A percentile compares a stretch with the other conserved stretches of the same genome.
Conservation (phyloP, 1,140 invertebrate genomes). For the Oppia nitens region DNA sequence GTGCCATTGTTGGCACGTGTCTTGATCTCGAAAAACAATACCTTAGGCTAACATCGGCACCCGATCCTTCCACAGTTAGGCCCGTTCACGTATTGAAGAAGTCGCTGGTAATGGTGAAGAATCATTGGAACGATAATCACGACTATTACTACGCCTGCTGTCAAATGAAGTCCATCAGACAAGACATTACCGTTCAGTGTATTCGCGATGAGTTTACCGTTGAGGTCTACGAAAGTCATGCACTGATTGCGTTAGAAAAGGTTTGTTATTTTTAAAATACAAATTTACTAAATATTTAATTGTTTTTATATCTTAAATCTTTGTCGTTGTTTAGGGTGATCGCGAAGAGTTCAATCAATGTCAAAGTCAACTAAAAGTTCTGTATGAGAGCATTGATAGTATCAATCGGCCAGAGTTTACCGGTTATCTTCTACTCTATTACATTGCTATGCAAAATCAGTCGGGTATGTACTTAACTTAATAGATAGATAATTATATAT, state of each 20-base stretch:
- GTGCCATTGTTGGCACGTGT: conserved; percentile 83
- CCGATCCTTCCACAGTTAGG: conserved; percentile 72
- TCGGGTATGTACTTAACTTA: conserved; percentile 46
- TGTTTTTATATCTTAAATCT: conserved; percentile 7
- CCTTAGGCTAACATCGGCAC: conserved; percentile 76
- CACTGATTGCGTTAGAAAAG: conserved; percentile 85
- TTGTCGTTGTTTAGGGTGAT: conserved; percentile 43
- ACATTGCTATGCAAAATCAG: conserved; percentile 90
- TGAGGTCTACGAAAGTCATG: conserved; percentile 94
- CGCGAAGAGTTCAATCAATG: conserved; percentile 98
- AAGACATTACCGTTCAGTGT: conserved; percentile 96
- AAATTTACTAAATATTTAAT: too few species aligned
- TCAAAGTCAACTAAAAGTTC: conserved; percentile 85
- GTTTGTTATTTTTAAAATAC: conserved; percentile 21
- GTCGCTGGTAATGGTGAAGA: conserved; percentile 74
- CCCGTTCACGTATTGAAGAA: conserved; percentile 65
- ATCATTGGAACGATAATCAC: conserved; percentile 65
- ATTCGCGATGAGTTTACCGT: conserved; percentile 84
- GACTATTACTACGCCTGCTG: conserved; percentile 95
- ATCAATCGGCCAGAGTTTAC: conserved; percentile 73
- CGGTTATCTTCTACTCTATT: conserved; percentile 87
- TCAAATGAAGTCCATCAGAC: conserved; percentile 93
- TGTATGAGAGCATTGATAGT: conserved; percentile 57
- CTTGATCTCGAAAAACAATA: conserved; percentile 85
- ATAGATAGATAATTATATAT: not conserved